These are phyloP conservation scores for Synanthedon vespiformis DNA, from an alignment of 2,888 invertebrate species.

Conservation along the genomic window DNA sequence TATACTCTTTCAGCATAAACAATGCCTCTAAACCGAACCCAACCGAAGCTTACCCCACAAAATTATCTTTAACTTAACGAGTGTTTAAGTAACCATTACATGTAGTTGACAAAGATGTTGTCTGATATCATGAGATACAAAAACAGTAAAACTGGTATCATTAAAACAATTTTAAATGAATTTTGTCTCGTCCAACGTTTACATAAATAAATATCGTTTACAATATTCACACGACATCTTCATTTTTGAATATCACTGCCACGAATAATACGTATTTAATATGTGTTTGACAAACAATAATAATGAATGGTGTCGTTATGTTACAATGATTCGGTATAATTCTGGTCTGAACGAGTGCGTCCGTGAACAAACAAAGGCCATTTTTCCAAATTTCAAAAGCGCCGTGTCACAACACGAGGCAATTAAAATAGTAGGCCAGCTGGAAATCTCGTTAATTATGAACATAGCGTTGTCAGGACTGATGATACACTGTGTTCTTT, in stretches of 20 bases:
- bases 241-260: slow-evolving; percentile 38
- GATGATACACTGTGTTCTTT: slow-evolving; percentile 50
- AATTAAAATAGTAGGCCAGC: slow-evolving; percentile 68
- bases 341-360: slow-evolving; percentile 34
- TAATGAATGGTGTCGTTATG: slow-evolving; percentile 23
- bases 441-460: slow-evolving; percentile 68
- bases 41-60: slow-evolving; percentile 10
- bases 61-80: slow-evolving; percentile 26
- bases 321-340: slow-evolving; percentile 15
- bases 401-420: slow-evolving; percentile 57
- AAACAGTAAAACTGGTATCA: slow-evolving; percentile 41
- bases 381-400: slow-evolving; percentile 65
- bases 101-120: slow-evolving; percentile 28
- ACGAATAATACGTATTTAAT: slow-evolving; percentile 43
- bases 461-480: slow-evolving; percentile 43
- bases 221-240: slow-evolving; percentile 65
- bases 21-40: no score
- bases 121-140: slow-evolving; percentile 30
- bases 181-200: slow-evolving; percentile 35
- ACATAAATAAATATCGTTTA: slow-evolving; percentile 61
- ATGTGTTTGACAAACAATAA: slow-evolving; percentile 64
- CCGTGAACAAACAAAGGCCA: slow-evolving; percentile 52
- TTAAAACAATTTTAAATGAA: slow-evolving; percentile 45
- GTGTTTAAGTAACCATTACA: slow-evolving; percentile 42
- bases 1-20: no score